Evolutionary conservation across 1,140 invertebrate species (phyloP).

Genomic region (Philopotamus ludificatus): DNA sequence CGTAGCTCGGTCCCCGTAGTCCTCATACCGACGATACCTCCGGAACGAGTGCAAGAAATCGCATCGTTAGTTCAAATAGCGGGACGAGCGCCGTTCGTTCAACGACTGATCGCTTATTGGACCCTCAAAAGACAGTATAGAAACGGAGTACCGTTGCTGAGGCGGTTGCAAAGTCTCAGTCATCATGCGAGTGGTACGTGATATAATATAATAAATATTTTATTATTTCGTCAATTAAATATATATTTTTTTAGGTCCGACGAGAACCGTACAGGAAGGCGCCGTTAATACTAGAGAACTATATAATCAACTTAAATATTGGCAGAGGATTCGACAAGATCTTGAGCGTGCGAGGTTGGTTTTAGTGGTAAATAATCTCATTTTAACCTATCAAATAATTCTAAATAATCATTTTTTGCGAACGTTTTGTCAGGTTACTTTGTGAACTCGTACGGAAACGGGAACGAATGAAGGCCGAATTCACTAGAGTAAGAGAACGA

Average conservation of each 20-base stretch:
- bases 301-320: slow-evolving; percentile 88
- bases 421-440: slow-evolving; percentile 62
- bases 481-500: slow-evolving; percentile 78
- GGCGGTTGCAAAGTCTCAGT: slow-evolving; percentile 75
- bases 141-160: slow-evolving; percentile 92
- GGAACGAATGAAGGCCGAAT: slow-evolving; percentile 90
- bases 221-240: background rate
- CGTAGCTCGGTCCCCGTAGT: slow-evolving; percentile 87
- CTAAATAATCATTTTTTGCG: background rate
- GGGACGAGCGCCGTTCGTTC: slow-evolving; percentile 79
- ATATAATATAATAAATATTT: background rate
- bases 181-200: slow-evolving; percentile 42
- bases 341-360: slow-evolving; percentile 75
- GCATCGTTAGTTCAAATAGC: slow-evolving; percentile 66
- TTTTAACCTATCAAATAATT: slow-evolving; percentile 9
- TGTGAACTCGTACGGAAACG: slow-evolving; percentile 94
- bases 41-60: slow-evolving; percentile 84
- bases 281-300: slow-evolving; percentile 68
- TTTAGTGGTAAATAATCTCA: background rate
- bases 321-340: slow-evolving; percentile 92
- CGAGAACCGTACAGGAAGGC: slow-evolving; percentile 52
- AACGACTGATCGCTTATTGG: slow-evolving; percentile 89
- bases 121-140: slow-evolving; percentile 92
- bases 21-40: slow-evolving; percentile 90
- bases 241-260: slow-evolving; percentile 44